Percentiles rank a stretch among this genome's conserved stretches.
Conservation (phyloP, 2,113 vertebrate genomes). For the Labeo rohita region DNA sequence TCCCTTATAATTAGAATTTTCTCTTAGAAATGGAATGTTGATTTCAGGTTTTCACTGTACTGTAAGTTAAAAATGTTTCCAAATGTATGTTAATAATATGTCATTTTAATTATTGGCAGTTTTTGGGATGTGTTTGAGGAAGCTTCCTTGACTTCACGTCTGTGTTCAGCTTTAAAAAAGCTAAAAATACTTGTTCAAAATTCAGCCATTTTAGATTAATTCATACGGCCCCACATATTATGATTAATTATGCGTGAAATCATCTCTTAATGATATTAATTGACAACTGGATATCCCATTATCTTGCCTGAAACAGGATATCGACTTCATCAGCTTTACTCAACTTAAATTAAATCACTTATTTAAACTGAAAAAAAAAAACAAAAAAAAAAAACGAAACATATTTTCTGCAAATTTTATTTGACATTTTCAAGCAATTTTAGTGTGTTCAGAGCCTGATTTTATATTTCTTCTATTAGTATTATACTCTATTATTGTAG, state of each 20-base stretch:
- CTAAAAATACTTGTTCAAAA: not conserved
- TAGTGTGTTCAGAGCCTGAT: too few species aligned
- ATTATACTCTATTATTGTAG: not conserved
- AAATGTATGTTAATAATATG: too few species aligned
- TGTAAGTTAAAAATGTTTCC: not conserved
- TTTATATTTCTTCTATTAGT: not conserved
- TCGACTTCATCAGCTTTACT: not conserved
- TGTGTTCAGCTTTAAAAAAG: not conserved
- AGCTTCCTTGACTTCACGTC: not conserved
- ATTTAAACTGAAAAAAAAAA: not conserved
- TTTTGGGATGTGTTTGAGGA: not conserved
- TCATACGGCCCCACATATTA: not conserved
- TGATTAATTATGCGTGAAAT: slow-evolving; percentile 26
- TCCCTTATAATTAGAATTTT: not conserved
- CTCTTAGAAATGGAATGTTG: not conserved
- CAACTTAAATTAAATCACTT: not conserved
- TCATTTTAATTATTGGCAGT: not conserved
- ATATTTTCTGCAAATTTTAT: too few species aligned
- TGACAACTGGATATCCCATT: slow-evolving; percentile 22
- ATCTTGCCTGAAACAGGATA: not conserved
- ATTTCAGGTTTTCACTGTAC: not conserved
- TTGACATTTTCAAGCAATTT: too few species aligned
- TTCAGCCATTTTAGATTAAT: not conserved
- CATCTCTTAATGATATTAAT: not conserved
- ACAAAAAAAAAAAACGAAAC: too few species aligned